These are phyloP conservation scores for Girardia tigrina DNA, from an alignment of 2,888 invertebrate genomes.

Conservation along the genomic window DNA sequence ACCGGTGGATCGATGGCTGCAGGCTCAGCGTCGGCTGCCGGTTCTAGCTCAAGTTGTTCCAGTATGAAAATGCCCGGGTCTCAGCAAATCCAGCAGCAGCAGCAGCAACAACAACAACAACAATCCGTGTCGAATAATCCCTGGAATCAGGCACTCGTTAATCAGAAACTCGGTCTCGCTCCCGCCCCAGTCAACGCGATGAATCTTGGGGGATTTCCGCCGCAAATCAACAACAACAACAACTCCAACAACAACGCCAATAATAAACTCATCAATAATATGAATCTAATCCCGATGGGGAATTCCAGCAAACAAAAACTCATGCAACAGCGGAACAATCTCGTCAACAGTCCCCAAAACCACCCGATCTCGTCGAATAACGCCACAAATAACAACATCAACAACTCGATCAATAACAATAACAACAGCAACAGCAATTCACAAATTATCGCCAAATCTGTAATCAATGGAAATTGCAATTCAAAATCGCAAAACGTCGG, in stretches of 20 bases:
- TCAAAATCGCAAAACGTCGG: not conserved
- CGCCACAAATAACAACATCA: not conserved
- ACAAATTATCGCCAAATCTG: not conserved
- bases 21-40: not conserved
- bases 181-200: slow-evolving; percentile 30
- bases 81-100: not conserved
- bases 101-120: not conserved
- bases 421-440: not conserved
- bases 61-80: not conserved
- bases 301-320: not conserved
- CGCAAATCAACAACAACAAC: slow-evolving; percentile 8
- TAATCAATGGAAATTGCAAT: slow-evolving; percentile 16
- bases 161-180: slow-evolving; percentile 32
- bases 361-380: not conserved
- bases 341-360: not conserved
- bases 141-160: slow-evolving; percentile 31
- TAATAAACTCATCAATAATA: not conserved
- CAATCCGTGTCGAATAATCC: slow-evolving; percentile 28
- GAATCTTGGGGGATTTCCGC: not conserved
- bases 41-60: not conserved
- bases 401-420: not conserved
- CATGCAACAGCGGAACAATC: not conserved
- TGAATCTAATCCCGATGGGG: not conserved
- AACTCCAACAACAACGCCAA: not conserved
- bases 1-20: slow-evolving; percentile 17